Evolutionary conservation across 2,888 invertebrate species (phyloP), one percentile per base, ranked within the genome.

Genomic region (Ormyrus pomaceus): DNA sequence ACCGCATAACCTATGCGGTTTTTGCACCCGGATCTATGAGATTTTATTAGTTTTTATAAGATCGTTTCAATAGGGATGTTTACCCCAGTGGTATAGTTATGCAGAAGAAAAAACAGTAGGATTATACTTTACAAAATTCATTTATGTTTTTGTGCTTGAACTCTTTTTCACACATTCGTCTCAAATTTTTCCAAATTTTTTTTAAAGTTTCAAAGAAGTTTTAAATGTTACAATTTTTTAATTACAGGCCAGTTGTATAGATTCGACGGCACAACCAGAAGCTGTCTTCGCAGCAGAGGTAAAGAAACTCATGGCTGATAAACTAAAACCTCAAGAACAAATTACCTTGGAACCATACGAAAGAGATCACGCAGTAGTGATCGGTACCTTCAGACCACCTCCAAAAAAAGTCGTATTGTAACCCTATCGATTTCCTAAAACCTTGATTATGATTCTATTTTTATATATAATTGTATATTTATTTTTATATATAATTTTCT

Each of bases 271-370:
- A 0, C 96, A 97, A 87, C 98, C 99, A 0, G 99, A 99, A 91
- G 98, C 98, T 9, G 99, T 99, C 0, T 99, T 99, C 90, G 98
- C 99, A 0, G 94, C 97, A 0, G 99, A 99, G 93, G 98, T 99
- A 0, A 98, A 98, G 90, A 99, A 99, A 91, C 92, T 99, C 87
- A 95, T 97, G 90, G 94, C 96, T 0, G 99, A 99, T 87, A 98
- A 98, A 91, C 91, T 99, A 84, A 99, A 99, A 92, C 99, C 99
- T 0, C 95, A 97, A 86, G 99, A 99, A 91, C 99, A 99, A 92
- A 93, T 99, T n/a, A 99, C 99, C 0, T 91, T 99, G 84, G 99
- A 99, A 90, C 99, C 99, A 0, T 99, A 99, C 85, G 99, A 99
- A 89, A 94, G 99, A 91, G 99, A 99, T 91, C 99, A 99, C 87